Conservation (phyloP, 2,888 invertebrate genomes). For the Polydesmus complanatus region DNA sequence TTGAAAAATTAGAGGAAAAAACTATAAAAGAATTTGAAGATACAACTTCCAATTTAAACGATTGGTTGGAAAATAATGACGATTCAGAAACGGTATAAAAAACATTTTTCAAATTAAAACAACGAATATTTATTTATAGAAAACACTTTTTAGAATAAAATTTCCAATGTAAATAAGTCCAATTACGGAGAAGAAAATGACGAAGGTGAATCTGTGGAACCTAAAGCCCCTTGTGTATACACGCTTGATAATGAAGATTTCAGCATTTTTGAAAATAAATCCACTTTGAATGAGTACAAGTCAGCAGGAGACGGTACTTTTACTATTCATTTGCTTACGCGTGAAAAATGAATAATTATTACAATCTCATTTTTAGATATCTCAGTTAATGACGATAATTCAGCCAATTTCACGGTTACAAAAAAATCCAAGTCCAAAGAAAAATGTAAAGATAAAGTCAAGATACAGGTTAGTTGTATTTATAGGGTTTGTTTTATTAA, state of each 20-base stretch:
- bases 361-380: constrained; percentile 14
- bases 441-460: constrained; percentile 14
- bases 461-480: background rate
- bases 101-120: background rate
- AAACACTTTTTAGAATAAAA: too few species aligned
- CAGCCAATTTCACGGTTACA: constrained; percentile 18
- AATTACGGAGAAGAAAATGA: background rate
- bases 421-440: constrained; percentile 19
- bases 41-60: background rate
- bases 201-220: constrained; percentile 14
- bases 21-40: background rate
- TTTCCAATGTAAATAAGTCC: background rate
- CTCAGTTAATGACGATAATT: constrained; percentile 20
- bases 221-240: constrained; percentile 12
- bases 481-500: background rate
- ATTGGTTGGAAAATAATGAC: background rate
- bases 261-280: background rate
- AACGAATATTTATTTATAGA: too few species aligned
- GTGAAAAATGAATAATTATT: too few species aligned
- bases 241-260: background rate
- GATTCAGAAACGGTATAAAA: background rate
- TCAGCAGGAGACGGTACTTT: background rate
- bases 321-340: too few species aligned
- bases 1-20: background rate
- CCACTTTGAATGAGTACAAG: background rate